Base-by-base conservation (phyloP, 2,888 invertebrate genomes). In the Epinotia bilunana region DNA sequence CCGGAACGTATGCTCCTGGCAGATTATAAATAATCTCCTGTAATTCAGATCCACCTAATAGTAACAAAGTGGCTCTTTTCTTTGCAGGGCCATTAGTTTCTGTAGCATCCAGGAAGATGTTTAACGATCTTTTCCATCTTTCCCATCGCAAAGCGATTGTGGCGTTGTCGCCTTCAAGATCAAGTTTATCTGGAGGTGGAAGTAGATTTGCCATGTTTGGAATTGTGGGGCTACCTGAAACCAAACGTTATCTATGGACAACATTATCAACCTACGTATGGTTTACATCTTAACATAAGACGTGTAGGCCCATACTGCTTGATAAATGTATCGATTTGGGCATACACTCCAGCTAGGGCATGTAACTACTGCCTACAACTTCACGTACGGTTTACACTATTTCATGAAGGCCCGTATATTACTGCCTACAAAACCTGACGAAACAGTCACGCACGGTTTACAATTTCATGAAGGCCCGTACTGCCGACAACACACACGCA, bases 51-150 rank as follows among this genome's bases (percentile, higher is more conserved):
- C 58, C 60, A 11, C 46, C 69, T 9, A 46, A 13, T 0, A 67
- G 33, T 18, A 67, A 11, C 55, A 67, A 33, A 3, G 53, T 53
- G 20, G 72, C 61, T 39, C 63, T 63, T 18, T 62, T 72, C 13
- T 55, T 63, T 53, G 1, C n/a, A 33, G 28, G n/a, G n/a, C 9
- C 33, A 0, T 16, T 67, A 28, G 55, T 67, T 33, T 9, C 33
- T 18, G 65, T 13, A n/a, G 65, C 65, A n/a, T 67, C 65, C 0
- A 67, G 55, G 33, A 55, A 55, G 9, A 65, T 67, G 53, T 55
- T 11, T 7, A 67, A 18, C n/a, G 55, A 53, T 16, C 65, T 28
- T 16, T 65, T 65, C 65, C 65, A 65, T n/a, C 53, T 65, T n/a
- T 67, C 65, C 65, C 55, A 67, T 11, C 55, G 53, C 1, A 55